phyloP scores from a whole-genome alignment of 1,140 invertebrate species.

The Heliconius hermathena region DNA sequence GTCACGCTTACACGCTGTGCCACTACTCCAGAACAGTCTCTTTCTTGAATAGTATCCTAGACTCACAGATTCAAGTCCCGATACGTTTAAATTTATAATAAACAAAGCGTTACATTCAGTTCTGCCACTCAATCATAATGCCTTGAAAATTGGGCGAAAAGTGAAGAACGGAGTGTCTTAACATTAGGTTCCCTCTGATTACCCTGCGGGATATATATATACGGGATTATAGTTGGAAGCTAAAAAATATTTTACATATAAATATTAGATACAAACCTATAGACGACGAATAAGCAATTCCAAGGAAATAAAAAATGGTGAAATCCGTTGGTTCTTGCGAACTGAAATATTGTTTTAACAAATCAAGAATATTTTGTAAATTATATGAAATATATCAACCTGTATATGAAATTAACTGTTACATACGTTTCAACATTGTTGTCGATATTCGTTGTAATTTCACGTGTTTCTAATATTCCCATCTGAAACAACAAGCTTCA shows the following conservation, averaged over 20 bases:
- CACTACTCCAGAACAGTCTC: too few relatives aligned
- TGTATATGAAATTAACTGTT: background rate
- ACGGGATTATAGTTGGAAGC: too few relatives aligned
- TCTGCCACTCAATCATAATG: too few relatives aligned
- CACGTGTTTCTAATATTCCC: slow-evolving; percentile 61
- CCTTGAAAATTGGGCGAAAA: too few relatives aligned
- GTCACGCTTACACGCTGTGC: too few relatives aligned
- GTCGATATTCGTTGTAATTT: slow-evolving; percentile 37
- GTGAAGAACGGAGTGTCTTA: background rate
- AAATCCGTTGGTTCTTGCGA: slow-evolving; percentile 82
- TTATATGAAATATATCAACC: too few relatives aligned
- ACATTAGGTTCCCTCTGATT: background rate
- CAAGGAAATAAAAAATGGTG: slow-evolving; percentile 86
- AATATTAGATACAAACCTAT: slow-evolving; percentile 77
- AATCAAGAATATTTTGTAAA: background rate
- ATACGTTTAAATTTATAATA: too few relatives aligned
- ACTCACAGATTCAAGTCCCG: too few relatives aligned
- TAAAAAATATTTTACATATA: too few relatives aligned
- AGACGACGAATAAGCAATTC: slow-evolving; percentile 89
- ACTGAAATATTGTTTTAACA: slow-evolving; percentile 54
- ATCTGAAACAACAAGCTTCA: slow-evolving; percentile 43
- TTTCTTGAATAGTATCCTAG: too few relatives aligned
- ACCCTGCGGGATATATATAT: background rate
- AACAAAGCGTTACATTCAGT: too few relatives aligned
- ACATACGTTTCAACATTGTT: slow-evolving; percentile 10